phyloP scores from a whole-genome alignment of 2,113 vertebrate genomes.

The Poeciliopsis turrubarensis region DNA sequence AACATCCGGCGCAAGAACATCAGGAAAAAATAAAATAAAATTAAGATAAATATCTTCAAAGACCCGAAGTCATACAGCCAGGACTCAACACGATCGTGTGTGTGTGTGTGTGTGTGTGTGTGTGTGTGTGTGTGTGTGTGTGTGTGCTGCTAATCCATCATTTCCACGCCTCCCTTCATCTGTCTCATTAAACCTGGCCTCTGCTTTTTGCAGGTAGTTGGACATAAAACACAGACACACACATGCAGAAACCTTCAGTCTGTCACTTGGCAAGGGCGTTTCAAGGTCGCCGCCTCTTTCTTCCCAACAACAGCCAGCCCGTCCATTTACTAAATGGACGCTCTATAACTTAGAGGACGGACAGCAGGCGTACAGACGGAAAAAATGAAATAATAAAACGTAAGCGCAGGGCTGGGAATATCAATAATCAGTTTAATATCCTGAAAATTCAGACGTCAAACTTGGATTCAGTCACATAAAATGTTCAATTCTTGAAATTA shows the following conservation, averaged over 20 bases:
- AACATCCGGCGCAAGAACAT: background rate
- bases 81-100: background rate
- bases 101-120: background rate
- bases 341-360: constrained; percentile 53
- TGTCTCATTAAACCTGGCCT: constrained; percentile 25
- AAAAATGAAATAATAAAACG: background rate
- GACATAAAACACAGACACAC: constrained; percentile 26
- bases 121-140: background rate
- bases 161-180: background rate
- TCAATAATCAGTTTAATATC: background rate
- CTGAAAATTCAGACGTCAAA: constrained; percentile 7
- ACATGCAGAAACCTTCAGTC: constrained; percentile 20
- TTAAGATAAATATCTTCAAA: constrained; percentile 52
- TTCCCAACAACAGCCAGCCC: constrained; percentile 55
- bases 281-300: constrained; percentile 26
- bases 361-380: constrained; percentile 4
- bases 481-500: constrained; percentile 27
- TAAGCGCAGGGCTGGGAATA: background rate
- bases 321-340: constrained; percentile 81
- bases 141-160: background rate
- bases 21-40: constrained; percentile 32
- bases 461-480: constrained; percentile 1
- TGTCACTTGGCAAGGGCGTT: constrained; percentile 69
- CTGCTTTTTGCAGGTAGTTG: constrained; percentile 6
- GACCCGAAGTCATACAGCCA: background rate